Evolutionary conservation across 2,113 vertebrate genomes (phyloP).

Genomic region (Microtus montanus): DNA sequence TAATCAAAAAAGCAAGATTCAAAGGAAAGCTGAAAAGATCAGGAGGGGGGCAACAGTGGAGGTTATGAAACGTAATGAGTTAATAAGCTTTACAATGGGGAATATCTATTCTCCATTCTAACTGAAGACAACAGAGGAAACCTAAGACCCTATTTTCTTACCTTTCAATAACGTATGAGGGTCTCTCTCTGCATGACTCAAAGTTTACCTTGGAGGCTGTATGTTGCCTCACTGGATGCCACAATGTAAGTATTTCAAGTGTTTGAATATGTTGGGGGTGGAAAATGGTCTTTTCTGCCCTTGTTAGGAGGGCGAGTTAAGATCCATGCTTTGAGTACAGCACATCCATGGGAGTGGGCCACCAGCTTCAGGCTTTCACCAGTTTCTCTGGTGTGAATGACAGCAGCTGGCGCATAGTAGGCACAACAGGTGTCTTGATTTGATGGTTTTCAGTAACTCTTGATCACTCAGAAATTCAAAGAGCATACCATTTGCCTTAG

Average conservation of each 20-base stretch:
- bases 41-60: background rate
- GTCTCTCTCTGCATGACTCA: background rate
- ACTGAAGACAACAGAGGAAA: background rate
- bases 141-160: background rate
- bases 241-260: background rate
- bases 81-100: background rate
- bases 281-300: background rate
- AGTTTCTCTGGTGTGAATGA: background rate
- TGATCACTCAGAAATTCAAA: background rate
- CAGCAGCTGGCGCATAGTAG: background rate
- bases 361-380: background rate
- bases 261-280: background rate
- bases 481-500: background rate
- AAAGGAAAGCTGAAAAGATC: slow-evolving; percentile 29
- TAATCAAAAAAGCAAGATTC: background rate
- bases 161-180: background rate
- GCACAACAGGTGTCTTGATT: background rate
- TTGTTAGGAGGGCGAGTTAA: background rate
- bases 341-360: fast-evolving
- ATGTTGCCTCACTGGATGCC: background rate
- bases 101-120: background rate
- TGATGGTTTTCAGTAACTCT: background rate
- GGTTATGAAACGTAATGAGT: background rate
- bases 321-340: background rate
- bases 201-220: background rate